phyloP scores from a whole-genome alignment of 2,797 vertebrate species.

The Kryptopterus vitreolus region DNA sequence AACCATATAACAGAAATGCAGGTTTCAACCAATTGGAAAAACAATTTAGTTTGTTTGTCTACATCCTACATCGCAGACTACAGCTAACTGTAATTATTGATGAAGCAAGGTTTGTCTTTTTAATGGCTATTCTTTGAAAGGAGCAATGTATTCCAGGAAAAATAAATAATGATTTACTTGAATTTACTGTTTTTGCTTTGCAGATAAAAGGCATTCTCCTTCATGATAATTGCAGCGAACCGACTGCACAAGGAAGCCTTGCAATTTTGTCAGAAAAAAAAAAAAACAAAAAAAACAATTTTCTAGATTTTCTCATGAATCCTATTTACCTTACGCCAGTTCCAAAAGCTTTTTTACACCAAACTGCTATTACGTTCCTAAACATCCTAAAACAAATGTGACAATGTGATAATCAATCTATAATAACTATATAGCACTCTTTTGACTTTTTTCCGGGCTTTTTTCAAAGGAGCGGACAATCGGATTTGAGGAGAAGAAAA shows the following conservation, averaged over 20 bases:
- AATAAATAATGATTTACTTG: neutral
- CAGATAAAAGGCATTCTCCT: neutral
- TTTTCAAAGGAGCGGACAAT: neutral
- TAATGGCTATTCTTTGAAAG: neutral
- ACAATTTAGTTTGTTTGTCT: neutral
- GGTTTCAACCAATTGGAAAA: neutral
- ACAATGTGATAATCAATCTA: neutral
- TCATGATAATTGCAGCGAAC: neutral
- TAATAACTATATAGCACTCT: constrained; percentile 3
- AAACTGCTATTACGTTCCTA: neutral
- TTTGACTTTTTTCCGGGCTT: neutral
- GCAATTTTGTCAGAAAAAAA: neutral
- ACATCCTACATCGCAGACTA: neutral
- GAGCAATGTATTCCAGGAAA: neutral
- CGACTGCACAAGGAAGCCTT: neutral
- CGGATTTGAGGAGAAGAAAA: neutral
- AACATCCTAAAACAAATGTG: neutral
- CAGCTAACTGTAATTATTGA: too few species aligned
- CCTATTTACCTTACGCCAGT: neutral
- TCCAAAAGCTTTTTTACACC: neutral
- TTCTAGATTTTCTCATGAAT: neutral
- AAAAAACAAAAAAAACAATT: too few species aligned
- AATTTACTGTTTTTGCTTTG: neutral
- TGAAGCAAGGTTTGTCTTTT: neutral
- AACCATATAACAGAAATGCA: too few species aligned